These are phyloP conservation scores for Crotophaga sulcirostris DNA, from an alignment of 2,113 vertebrate species.

Conservation along the genomic window DNA sequence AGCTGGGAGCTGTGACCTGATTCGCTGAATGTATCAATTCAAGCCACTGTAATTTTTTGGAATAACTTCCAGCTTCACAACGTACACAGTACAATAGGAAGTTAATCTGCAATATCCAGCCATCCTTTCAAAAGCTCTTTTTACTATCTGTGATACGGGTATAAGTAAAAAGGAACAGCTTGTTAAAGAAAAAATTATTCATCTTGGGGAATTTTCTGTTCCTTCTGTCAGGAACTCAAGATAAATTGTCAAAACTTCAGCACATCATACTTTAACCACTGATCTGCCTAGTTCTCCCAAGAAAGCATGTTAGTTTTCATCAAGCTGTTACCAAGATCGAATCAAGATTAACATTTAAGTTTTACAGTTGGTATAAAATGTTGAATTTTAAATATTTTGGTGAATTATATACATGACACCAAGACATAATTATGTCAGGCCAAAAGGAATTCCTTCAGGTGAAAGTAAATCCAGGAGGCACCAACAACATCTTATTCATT, in stretches of 20 bases:
- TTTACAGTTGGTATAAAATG: background rate
- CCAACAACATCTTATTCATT: background rate
- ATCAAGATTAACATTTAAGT: background rate
- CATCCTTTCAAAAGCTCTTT: background rate
- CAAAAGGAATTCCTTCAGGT: background rate
- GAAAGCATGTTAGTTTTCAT: background rate
- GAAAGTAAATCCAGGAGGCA: background rate
- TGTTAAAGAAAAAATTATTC: background rate
- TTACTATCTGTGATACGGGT: background rate
- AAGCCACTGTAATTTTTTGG: background rate
- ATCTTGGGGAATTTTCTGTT: background rate
- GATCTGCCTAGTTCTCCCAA: background rate
- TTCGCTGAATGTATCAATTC: slow-evolving; percentile 19
- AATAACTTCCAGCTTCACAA: background rate
- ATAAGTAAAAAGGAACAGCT: background rate
- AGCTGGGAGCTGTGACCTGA: slow-evolving; percentile 26
- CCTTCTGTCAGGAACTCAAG: background rate
- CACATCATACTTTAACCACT: background rate
- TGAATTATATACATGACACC: background rate
- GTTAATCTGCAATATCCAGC: background rate
- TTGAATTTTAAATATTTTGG: background rate
- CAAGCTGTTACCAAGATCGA: background rate
- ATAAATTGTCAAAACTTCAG: background rate
- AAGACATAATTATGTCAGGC: background rate
- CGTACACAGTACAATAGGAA: background rate